A percentile compares a stretch with the other conserved stretches of the same genome.
Evolutionary conservation across 1,140 invertebrate genomes (phyloP).

Genomic region (Coenobita brevimanus): DNA sequence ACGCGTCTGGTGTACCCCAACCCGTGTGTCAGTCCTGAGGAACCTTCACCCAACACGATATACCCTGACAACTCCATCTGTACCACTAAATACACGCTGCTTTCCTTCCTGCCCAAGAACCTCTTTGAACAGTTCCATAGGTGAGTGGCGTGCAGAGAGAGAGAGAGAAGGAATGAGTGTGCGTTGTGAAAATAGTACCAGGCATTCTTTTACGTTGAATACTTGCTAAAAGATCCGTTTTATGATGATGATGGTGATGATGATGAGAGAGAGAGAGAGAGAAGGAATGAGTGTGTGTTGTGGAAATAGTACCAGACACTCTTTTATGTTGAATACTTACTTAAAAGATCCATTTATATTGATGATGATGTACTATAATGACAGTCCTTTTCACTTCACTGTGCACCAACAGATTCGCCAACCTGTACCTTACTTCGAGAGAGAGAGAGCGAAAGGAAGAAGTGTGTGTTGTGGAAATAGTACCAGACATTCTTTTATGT

Average conservation of each 20-base stretch:
- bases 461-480: too few species aligned
- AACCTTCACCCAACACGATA: conserved; percentile 87
- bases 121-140: conserved; percentile 98
- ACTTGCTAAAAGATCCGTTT: too few species aligned
- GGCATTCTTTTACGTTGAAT: too few species aligned
- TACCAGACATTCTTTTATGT: not conserved
- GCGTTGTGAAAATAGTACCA: not conserved
- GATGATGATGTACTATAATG: too few species aligned
- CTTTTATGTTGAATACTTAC: too few species aligned
- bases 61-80: conserved; percentile 87
- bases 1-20: conserved; percentile 86
- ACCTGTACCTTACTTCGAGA: too few species aligned
- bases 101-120: conserved; percentile 97
- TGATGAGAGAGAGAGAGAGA: not conserved
- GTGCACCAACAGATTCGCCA: conserved; percentile 83
- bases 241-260: too few species aligned
- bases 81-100: conserved; percentile 96
- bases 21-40: conserved; percentile 84
- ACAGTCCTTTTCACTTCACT: not conserved
- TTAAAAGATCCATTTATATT: too few species aligned
- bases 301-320: not conserved
- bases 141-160: not conserved
- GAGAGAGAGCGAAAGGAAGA: not conserved
- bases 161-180: not conserved
- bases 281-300: not conserved